phyloP scores from a whole-genome alignment of 2,113 vertebrate species.

The Podarcis cretensis region DNA sequence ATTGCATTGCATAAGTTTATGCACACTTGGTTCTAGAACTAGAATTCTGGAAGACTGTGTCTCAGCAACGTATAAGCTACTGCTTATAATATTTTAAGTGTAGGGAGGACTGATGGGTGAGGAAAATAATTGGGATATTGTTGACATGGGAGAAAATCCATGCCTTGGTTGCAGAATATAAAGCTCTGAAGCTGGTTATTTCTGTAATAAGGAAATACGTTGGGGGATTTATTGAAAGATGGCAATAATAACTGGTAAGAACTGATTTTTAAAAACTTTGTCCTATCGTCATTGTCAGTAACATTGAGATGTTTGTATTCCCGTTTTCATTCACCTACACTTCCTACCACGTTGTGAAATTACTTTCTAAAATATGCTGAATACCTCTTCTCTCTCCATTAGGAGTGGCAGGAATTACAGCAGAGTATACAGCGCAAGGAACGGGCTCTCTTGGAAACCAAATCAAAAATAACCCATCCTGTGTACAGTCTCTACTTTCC shows the following conservation, averaged over 20 bases:
- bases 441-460: slow-evolving; percentile 94
- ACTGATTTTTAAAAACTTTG: not conserved
- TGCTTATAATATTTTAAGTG: not conserved
- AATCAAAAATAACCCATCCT: slow-evolving; percentile 96
- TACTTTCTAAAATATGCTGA: slow-evolving; percentile 12
- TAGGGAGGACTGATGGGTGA: not conserved
- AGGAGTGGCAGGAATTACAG: slow-evolving; percentile 99
- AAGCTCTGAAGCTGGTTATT: not conserved
- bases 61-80: not conserved
- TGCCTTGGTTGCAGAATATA: not conserved
- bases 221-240: not conserved
- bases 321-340: not conserved
- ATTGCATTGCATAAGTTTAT: not conserved
- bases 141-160: not conserved
- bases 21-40: not conserved
- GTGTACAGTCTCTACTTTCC: slow-evolving; percentile 96
- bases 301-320: not conserved
- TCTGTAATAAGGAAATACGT: not conserved
- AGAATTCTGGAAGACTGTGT: too few species aligned
- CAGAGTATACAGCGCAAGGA: slow-evolving; percentile 98
- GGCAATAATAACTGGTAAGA: not conserved
- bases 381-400: slow-evolving; percentile 51
- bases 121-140: not conserved
- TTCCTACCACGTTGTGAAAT: not conserved
- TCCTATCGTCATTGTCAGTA: not conserved